These are phyloP conservation scores for Lepidothrix coronata DNA, from an alignment of 2,113 vertebrate genomes.

Conservation along the genomic window DNA sequence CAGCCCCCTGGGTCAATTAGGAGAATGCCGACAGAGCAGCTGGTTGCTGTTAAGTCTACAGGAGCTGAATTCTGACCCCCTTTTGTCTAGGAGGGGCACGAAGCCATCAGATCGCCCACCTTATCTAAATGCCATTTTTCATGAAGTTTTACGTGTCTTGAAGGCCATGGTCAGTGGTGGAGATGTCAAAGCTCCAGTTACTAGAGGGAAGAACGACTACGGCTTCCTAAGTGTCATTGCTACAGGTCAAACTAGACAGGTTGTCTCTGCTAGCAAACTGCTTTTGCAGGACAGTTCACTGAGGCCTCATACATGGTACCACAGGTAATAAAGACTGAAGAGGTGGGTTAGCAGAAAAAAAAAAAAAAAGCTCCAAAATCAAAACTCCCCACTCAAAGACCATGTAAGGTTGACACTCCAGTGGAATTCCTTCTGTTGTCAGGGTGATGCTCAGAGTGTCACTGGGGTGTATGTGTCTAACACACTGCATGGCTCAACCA, in stretches of 20 bases:
- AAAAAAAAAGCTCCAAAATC: neutral
- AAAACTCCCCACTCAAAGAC: neutral
- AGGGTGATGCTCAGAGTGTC: neutral
- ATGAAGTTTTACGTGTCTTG: neutral
- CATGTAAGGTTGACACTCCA: neutral
- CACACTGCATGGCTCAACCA: neutral
- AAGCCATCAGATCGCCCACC: neutral
- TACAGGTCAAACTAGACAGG: neutral
- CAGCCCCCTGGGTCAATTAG: neutral
- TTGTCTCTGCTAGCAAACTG: neutral
- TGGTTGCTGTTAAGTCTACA: neutral
- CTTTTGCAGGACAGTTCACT: neutral
- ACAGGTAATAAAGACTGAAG: neutral
- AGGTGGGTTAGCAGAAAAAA: neutral
- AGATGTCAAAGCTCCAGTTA: neutral
- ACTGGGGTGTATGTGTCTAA: neutral
- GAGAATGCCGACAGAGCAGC: neutral
- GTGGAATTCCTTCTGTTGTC: neutral
- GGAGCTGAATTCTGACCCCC: neutral
- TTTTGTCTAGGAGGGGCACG: neutral
- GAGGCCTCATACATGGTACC: neutral
- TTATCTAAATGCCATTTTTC: neutral
- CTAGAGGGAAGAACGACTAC: neutral
- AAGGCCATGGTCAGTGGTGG: neutral
- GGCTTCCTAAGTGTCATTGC: neutral